Base-by-base conservation (phyloP, 2,888 invertebrate species). In the Gasteruption jaculator region DNA sequence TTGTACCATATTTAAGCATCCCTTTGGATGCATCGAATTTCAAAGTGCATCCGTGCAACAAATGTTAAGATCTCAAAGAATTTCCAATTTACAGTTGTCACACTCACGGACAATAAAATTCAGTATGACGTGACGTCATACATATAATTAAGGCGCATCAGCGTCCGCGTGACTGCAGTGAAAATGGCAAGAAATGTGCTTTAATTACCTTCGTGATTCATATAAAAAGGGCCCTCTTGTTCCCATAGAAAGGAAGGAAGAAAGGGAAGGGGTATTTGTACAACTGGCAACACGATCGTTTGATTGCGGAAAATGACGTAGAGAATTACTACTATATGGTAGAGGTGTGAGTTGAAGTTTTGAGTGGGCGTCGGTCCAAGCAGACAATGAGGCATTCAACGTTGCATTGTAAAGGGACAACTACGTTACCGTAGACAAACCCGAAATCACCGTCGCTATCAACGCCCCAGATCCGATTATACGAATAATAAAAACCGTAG, bases 341-440 rank as follows among this genome's bases (percentile, higher is more conserved):
- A 8, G 33, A 46, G 54, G 55, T 48, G 63, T 52, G 58, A 56
- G 57, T 57, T 57, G 56, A 65, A 65, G 57, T 65, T 62, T 63
- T 58, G 64, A 63, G 62, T 61, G 56, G 62, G 62, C 59, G 60
- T 59, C 58, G 56, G 55, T 58, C 53, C 57, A 34, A 49, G 39
- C 57, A 56, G 58, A 65, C 67, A 67, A 67, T 65, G 61, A 67
- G 57, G 60, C 60, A 67, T 67, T 67, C 63, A 67, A 45, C 46
- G 46, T 41, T 56, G 58, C 63, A 63, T 61, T 61, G 53, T 53
- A 48, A 46, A 51, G 46, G 54, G 59, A 65, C 58, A 66, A 67
- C 63, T 61, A 54, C 60, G 61, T 67, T 67, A 67, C 55, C 60
- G 61, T 64, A 66, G 67, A 67, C 67, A 67, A 67, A 67, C 63